phyloP scores from a whole-genome alignment of 2,797 vertebrate species.

The Babyrousa celebensis region DNA sequence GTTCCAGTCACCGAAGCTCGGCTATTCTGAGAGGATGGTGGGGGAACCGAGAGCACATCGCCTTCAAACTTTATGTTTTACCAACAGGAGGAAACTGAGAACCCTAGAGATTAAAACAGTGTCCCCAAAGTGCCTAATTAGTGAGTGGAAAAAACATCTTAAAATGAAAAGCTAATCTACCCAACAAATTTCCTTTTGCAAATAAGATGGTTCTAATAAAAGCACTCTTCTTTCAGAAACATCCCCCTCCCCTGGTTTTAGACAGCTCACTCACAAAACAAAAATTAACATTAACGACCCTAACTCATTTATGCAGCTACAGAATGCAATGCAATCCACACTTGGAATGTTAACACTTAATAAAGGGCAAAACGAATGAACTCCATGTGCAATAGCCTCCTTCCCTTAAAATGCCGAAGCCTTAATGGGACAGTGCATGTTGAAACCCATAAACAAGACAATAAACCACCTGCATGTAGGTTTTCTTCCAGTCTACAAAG shows the following conservation, averaged over 20 bases:
- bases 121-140: conserved; percentile 22
- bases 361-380: conserved; percentile 50
- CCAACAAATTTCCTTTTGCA: conserved; percentile 52
- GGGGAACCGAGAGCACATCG: background rate
- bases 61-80: conserved; percentile 55
- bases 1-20: conserved; percentile 55
- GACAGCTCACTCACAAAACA: conserved; percentile 59
- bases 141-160: conserved; percentile 27
- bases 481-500: conserved; percentile 68
- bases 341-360: conserved; percentile 50
- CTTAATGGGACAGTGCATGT: conserved; percentile 46
- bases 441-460: conserved; percentile 61
- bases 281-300: conserved; percentile 61
- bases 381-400: background rate
- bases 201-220: conserved; percentile 52
- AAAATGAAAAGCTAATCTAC: conserved; percentile 22
- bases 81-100: conserved; percentile 60
- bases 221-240: conserved; percentile 42
- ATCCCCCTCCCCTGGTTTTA: background rate
- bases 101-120: conserved; percentile 30
- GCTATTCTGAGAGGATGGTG: conserved; percentile 60
- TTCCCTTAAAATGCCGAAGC: conserved; percentile 55
- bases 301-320: conserved; percentile 13
- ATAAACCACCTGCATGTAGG: conserved; percentile 29
- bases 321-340: conserved; percentile 43